Conservation (phyloP, 2,888 invertebrate species). For the Latrodectus elegans region DNA sequence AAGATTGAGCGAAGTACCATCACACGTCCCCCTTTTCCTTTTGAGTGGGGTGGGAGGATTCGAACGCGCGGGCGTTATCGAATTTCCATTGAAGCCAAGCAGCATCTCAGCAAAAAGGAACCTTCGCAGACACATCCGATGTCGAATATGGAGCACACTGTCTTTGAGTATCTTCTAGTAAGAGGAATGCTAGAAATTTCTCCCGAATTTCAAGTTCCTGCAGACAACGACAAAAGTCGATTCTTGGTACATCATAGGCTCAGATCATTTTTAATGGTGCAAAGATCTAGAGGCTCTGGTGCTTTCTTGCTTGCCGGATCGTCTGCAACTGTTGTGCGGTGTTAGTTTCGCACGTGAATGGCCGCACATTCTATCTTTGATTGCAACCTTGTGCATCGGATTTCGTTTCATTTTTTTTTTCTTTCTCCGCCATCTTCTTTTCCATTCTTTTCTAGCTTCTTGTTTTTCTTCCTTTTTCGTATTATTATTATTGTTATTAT, state of each 20-base stretch:
- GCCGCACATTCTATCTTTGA: conserved; percentile 61
- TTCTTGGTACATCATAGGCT: no score
- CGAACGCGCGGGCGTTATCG: conserved; percentile 50
- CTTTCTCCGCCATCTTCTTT: conserved; percentile 2
- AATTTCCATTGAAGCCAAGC: conserved; percentile 49
- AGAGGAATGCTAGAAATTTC: not conserved
- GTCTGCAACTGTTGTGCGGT: conserved; percentile 55
- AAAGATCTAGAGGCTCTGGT: conserved; percentile 1
- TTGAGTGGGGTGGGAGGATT: conserved; percentile 8
- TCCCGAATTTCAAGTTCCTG: no score
- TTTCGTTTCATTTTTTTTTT: conserved; percentile 20
- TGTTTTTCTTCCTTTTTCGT: conserved; percentile 4
- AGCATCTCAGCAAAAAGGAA: conserved; percentile 36
- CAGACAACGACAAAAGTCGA: no score
- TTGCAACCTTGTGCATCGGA: conserved; percentile 64
- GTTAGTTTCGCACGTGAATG: conserved; percentile 65
- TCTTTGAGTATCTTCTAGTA: conserved; percentile 14
- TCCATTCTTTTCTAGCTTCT: not conserved
- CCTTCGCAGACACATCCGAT: conserved; percentile 6
- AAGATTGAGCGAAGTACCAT: conserved; percentile 9
- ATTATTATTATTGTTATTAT: conserved; percentile 54
- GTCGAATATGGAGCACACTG: conserved; percentile 8
- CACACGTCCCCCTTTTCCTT: conserved; percentile 11
- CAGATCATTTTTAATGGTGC: not conserved
- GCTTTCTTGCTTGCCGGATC: conserved; percentile 21